Base-by-base conservation (phyloP, 2,113 vertebrate genomes). In the Mugil cephalus region DNA sequence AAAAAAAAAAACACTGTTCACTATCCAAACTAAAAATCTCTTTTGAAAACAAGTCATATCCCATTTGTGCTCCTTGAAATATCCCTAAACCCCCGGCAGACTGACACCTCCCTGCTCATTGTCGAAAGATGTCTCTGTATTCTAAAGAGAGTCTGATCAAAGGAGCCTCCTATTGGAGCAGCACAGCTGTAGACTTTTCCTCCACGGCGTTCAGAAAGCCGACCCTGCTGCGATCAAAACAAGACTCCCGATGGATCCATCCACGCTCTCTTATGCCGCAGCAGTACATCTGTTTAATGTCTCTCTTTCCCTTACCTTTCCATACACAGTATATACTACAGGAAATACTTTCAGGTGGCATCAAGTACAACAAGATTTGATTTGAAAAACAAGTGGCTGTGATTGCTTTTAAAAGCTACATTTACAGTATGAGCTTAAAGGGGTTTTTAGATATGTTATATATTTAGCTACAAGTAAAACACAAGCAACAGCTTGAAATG, bases 81-180 rank as follows among this genome's bases (percentile, higher is more conserved):
- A 74, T 70, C 54, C 42, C 64, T 60, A 69, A 79, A 75, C 24
- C 67, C n/a, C 76, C 66, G 35, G 42, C 50, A 63, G 71, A 82
- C 46, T 53, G 83, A 75, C 65, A 21, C 69, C 43, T 77, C 51
- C 19, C 50, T 43, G 60, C 68, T 79, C 69, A 71, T 76, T 69
- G 84, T 82, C 15, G 10, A 53, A n/a, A 71, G 45, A 72, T n/a
- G 74, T 89, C 71, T 86, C 47, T 50, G 60, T 73, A 48, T 77
- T 75, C 48, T 65, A 56, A 80, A 84, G 77, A 63, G 65, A 50
- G 15, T 9, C 39, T 74, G 86, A 87, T 88, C 83, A 89, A 86
- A 83, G 66, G 36, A 43, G 56, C 13, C 34, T 66, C 67, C 48
- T 42, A 65, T 69, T 85, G 82, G 69, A 82, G 21, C 24, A 18